phyloP scores from a whole-genome alignment of 2,113 vertebrate species.

The Engystomops pustulosus region DNA sequence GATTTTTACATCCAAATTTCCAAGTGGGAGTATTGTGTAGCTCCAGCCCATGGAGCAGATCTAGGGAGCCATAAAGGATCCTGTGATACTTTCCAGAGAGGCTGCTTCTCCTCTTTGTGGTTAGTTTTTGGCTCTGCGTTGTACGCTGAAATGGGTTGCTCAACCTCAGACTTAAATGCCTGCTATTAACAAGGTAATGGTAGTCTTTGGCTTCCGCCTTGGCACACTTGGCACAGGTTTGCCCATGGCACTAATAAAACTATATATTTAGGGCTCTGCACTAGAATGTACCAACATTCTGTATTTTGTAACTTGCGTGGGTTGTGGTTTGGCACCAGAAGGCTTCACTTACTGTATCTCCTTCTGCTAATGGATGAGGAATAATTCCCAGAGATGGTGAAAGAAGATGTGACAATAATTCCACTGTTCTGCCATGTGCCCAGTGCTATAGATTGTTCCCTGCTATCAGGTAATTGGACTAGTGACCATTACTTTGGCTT shows the following conservation, averaged over 20 bases:
- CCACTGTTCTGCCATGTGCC: too few species aligned
- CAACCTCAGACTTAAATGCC: constrained; percentile 7
- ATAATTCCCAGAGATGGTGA: too few species aligned
- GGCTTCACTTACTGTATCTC: not conserved
- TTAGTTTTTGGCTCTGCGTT: not conserved
- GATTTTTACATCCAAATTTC: not conserved
- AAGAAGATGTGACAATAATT: too few species aligned
- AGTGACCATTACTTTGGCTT: too few species aligned
- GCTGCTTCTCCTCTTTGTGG: not conserved
- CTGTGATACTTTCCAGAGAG: not conserved
- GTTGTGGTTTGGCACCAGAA: not conserved
- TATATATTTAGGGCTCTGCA: not conserved
- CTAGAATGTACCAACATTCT: not conserved
- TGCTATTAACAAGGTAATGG: constrained; percentile 1
- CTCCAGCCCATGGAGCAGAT: not conserved
- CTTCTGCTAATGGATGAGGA: not conserved
- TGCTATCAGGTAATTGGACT: too few species aligned
- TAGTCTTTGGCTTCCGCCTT: not conserved
- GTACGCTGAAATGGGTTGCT: not conserved
- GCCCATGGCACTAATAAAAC: not conserved
- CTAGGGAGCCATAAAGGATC: not conserved
- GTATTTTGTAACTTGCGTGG: not conserved
- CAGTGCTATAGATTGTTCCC: too few species aligned
- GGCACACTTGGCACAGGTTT: constrained; percentile 2
- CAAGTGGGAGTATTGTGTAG: not conserved